Conservation (phyloP, 2,888 invertebrate genomes). For the Dastarcus helophoroides region DNA sequence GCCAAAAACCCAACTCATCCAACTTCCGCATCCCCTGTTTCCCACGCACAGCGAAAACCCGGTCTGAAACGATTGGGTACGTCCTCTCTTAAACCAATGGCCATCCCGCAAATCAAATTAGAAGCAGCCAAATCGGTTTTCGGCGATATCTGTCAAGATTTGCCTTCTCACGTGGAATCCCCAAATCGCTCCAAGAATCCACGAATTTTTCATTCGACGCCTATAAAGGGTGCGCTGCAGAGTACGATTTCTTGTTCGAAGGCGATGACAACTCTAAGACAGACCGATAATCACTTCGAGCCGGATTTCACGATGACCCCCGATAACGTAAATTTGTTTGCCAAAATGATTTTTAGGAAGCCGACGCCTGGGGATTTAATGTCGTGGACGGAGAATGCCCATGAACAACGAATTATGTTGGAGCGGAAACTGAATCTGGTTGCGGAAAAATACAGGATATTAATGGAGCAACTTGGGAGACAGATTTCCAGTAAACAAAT, state of each 20-base stretch:
- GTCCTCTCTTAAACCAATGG: slow-evolving; percentile 23
- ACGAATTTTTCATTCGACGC: slow-evolving; percentile 4
- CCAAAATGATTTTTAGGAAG: slow-evolving; percentile 9
- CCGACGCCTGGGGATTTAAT: slow-evolving; percentile 14
- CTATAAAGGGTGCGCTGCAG: slow-evolving; percentile 5
- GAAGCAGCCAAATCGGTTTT: slow-evolving; percentile 24
- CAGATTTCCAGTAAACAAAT: no score
- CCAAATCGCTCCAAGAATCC: slow-evolving; percentile 8
- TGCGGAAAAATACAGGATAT: slow-evolving; percentile 13
- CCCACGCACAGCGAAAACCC: slow-evolving; percentile 1
- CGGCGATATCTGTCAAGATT: slow-evolving; percentile 12
- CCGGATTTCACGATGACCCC: no score
- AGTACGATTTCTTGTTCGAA: not conserved
- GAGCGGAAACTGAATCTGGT: slow-evolving; percentile 22
- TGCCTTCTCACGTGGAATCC: slow-evolving; percentile 4
- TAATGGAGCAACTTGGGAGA: slow-evolving; percentile 11
- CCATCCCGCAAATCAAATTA: slow-evolving; percentile 20
- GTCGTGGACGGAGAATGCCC: slow-evolving; percentile 18
- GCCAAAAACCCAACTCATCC: no score
- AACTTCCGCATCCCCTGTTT: no score
- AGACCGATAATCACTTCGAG: no score
- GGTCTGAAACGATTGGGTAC: slow-evolving; percentile 22
- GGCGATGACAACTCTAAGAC: no score
- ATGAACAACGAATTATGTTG: slow-evolving; percentile 20
- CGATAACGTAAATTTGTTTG: no score